Base-by-base conservation (phyloP, 2,888 invertebrate genomes). In the Sarcophaga caerulescens region DNA sequence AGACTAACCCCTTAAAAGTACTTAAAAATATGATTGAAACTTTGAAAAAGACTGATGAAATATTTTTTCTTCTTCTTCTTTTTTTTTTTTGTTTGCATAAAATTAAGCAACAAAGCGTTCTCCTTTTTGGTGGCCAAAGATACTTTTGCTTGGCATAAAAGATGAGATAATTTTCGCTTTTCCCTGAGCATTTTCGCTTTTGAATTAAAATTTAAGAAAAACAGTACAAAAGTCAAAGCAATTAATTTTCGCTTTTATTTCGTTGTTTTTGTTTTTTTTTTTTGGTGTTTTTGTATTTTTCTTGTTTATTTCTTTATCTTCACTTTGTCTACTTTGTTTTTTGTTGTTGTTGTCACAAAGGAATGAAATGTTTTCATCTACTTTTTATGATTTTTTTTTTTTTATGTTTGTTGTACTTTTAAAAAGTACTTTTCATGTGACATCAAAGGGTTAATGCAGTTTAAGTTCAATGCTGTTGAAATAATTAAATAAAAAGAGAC, bases 391-490 rank as follows among this genome's bases (percentile, higher is more conserved):
- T n/a, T n/a, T n/a, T n/a, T n/a, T n/a, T n/a, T 10, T 60, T 74
- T 66, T 65, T 52, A 52, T 14, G 52, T 52, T 62, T 63, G 23
- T 47, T 35, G 52, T 52, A 52, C 52, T 79, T 71, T 80, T 23
- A 11, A 68, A 70, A 79, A 85, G 83, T 83, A 83, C 85, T 80
- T 84, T 66, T 65, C 12, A 68, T 81, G 78, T 84, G 78, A 70
- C 84, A 78, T 70, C 75, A 81, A 81, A 86, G 86, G 86, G 84
- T 86, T 84, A 86, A 86, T 86, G 86, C 86, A 86, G 86, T 86
- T 86, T 86, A 86, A 86, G 86, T 86, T 86, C 86, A 86, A 86
- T 86, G 86, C 59, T 86, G 79, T 60, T 75, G 74, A 81, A 77
- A 74, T 80, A 75, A 86, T 86, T 84, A 86, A 84, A 66, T 66